phyloP scores from a whole-genome alignment of 2,888 invertebrate species.

The Scaptomyza tumidula region DNA sequence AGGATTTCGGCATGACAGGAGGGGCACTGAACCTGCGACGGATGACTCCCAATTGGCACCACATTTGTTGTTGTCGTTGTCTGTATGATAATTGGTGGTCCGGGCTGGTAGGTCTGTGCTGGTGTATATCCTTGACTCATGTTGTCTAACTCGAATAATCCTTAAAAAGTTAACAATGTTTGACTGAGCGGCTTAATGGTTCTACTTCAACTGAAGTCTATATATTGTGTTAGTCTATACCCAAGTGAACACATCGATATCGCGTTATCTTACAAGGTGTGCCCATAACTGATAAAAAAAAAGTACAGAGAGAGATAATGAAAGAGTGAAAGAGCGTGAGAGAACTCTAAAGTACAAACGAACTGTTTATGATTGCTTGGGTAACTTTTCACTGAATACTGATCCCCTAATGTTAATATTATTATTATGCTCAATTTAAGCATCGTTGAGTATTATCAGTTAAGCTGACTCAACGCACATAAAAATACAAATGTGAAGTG shows the following conservation, averaged over 20 bases:
- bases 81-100: slow-evolving; percentile 45
- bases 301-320: background rate
- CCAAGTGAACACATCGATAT: slow-evolving; percentile 10
- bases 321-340: background rate
- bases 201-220: slow-evolving; percentile 32
- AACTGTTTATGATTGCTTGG: slow-evolving; percentile 15
- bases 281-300: slow-evolving; percentile 28
- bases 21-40: slow-evolving; percentile 63
- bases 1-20: slow-evolving; percentile 63
- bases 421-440: background rate
- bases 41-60: slow-evolving; percentile 51
- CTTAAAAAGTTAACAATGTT: slow-evolving; percentile 1
- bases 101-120: slow-evolving; percentile 59
- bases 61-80: slow-evolving; percentile 51
- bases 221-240: background rate
- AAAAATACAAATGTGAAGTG: background rate
- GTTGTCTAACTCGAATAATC: background rate
- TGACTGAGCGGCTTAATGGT: slow-evolving; percentile 7
- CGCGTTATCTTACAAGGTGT: slow-evolving; percentile 37
- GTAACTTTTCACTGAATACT: background rate
- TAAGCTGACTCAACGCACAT: slow-evolving; percentile 38
- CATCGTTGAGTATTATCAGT: background rate
- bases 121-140: slow-evolving; percentile 53
- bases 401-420: background rate
- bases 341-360: slow-evolving; percentile 11